Evolutionary conservation across 2,888 invertebrate genomes (phyloP), one percentile per base, ranked within the genome.

Genomic region (Blastobasis lacticolella): DNA sequence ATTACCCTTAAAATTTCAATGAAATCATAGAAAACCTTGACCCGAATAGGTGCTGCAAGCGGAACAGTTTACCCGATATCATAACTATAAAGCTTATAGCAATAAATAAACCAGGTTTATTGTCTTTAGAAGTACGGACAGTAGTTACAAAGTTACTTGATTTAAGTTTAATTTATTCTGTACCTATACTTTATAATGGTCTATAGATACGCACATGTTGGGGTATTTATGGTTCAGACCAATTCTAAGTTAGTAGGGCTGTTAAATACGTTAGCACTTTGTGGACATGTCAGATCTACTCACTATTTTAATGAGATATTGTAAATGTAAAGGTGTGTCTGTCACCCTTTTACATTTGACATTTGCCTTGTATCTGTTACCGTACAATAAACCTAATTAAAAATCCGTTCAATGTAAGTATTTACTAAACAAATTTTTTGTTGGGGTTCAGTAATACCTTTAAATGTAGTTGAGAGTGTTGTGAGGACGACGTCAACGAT

Each of bases 111-210:
- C 43, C 36, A 54, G 49, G 45, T 45, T 55, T 63, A 63, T 60
- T 54, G 58, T 59, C 51, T 57, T 58, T 48, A 42, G 42, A 56
- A 23, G 23, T 23, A 23, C 23, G 23, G 23, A 23, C 23, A 23
- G 23, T 23, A 23, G 23, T 23, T 23, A 23, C 23, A 23, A 23
- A 23, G 23, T 23, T 23, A 23, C 23, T 57, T 58, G 56, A 55
- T 49, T 63, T 63, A 56, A 60, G 55, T 61, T 69, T 65, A 73
- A 76, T 75, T 71, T 75, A 77, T 73, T 75, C 67, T 55, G 54
- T 57, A 64, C 59, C 67, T 55, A 54, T 57, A 64, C 59, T 58
- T 55, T 65, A 60, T 61, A 23, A 23, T 23, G 23, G 23, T 57
- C 56, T 57, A 62, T 64, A 63, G 62, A 63, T 61, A 56, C 54